A percentile compares a stretch with the other conserved stretches of the same genome.
Evolutionary conservation across 2,113 vertebrate species (phyloP).

Genomic region (Phylloscopus trochiloides): DNA sequence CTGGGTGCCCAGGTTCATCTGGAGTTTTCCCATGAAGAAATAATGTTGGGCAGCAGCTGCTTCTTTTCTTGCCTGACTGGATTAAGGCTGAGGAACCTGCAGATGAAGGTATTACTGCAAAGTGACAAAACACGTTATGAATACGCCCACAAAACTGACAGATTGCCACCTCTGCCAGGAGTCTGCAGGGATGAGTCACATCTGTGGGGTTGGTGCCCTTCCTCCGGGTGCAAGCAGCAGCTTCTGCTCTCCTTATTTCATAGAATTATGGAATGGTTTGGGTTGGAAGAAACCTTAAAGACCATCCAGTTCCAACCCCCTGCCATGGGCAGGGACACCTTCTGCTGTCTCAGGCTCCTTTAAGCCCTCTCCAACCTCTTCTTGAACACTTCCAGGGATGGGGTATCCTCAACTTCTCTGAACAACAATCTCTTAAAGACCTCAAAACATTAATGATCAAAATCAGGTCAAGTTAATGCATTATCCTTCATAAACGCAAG

Average conservation of each 20-base stretch:
- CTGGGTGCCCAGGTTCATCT: background rate
- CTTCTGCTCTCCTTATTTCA: background rate
- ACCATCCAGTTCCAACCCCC: background rate
- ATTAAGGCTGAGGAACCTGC: background rate
- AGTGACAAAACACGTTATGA: constrained; percentile 22
- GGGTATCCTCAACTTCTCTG: background rate
- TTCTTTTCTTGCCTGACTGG: background rate
- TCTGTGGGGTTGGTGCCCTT: background rate
- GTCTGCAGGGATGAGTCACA: constrained; percentile 59
- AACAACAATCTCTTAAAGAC: background rate
- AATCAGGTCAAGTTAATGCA: background rate
- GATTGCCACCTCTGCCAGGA: constrained; percentile 53
- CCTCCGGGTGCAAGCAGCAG: background rate
- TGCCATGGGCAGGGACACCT: background rate
- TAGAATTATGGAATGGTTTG: background rate
- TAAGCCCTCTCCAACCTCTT: background rate
- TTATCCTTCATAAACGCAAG: background rate
- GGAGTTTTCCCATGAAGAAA: background rate
- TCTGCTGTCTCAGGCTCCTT: background rate
- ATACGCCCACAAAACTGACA: constrained; percentile 55
- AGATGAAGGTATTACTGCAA: background rate
- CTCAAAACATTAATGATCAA: background rate
- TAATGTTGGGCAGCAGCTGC: background rate
- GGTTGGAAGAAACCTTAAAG: background rate
- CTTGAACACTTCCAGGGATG: background rate